Evolutionary conservation across 1,140 invertebrate species (phyloP), one percentile per base, ranked within the genome.

Genomic region (Halictus rubicundus): DNA sequence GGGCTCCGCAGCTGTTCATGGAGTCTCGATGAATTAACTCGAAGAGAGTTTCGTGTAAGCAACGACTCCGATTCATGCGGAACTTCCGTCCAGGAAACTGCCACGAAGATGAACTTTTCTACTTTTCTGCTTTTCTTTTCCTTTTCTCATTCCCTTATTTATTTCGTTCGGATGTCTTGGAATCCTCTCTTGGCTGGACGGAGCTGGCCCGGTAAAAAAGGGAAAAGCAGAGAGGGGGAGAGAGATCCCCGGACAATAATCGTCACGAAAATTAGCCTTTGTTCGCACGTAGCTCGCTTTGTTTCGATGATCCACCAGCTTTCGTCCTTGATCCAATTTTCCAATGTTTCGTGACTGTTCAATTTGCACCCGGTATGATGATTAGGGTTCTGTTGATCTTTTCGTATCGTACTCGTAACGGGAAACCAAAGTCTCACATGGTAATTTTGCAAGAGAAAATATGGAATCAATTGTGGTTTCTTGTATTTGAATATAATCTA

Each of bases 1-100:
- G 66, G 32, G 37, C 59, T 49, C 8, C 12, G 59, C 27, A 42
- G 46, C 65, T 27, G 65, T 65, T 69, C 74, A 37, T 16, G 39
- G 49, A 46, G 54, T 76, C n/a, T 32, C 60, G 61, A 70, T 77
- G 52, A 60, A 81, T 71, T 66, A 71, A 66, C 37, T 77, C 46
- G 7, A 46, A 49, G 23, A 49, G 39, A 68, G 19, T n/a, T 25
- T 25, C 42, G 9, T 32, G 32, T 25, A 25, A 61, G 25, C 63
- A 49, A 7, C 61, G 63, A 54, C 60, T 25, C 2, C 37, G 25
- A 71, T 71, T 78, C 57, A 42, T 14, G 25, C 37, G 27, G 37
- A 66, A 66, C 39, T 68, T 59, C 21, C 21, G 21, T 2, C 46
- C 37, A 3, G 21, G 21, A 12, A n/a, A 59, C 64, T 46, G 37